Percentiles rank a stretch among this genome's conserved stretches.
Evolutionary conservation across 1,140 invertebrate genomes (phyloP).

Genomic region (Chrysomallon squamiferum): DNA sequence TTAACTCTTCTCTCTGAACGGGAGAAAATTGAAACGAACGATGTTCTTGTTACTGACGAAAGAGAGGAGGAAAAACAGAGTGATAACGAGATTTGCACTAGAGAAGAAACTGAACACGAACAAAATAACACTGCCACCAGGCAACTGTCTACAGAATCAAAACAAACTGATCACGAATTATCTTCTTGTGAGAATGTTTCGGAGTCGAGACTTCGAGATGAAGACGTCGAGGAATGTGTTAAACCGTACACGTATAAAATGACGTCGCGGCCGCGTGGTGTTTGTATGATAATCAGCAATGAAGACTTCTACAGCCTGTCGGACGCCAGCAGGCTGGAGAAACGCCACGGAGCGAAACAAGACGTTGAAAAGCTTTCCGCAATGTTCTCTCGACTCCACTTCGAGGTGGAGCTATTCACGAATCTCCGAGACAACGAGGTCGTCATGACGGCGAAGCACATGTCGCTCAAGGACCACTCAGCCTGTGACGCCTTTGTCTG

Average conservation of each 20-base stretch:
- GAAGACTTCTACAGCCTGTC: neutral
- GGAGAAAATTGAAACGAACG: no score
- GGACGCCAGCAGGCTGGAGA: neutral
- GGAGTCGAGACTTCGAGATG: no score
- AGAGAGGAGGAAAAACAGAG: no score
- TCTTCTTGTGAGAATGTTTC: no score
- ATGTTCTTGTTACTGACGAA: no score
- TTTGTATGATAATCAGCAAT: conserved; percentile 1
- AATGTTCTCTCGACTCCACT: neutral
- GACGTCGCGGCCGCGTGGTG: neutral
- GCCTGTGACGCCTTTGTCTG: conserved; percentile 39
- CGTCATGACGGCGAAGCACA: neutral
- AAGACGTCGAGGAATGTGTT: no score
- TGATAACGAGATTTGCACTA: no score
- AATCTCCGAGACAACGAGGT: conserved; percentile 1
- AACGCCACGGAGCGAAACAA: neutral
- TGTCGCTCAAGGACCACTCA: conserved; percentile 18
- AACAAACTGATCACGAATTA: no score
- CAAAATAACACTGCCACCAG: no score
- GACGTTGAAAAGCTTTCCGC: neutral
- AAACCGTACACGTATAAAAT: neutral
- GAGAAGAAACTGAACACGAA: no score
- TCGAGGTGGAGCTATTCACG: neutral
- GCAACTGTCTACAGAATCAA: no score
- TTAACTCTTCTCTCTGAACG: no score